Evolutionary conservation across 1,140 invertebrate genomes (phyloP).

Genomic region (Drosophila tsacasi): DNA sequence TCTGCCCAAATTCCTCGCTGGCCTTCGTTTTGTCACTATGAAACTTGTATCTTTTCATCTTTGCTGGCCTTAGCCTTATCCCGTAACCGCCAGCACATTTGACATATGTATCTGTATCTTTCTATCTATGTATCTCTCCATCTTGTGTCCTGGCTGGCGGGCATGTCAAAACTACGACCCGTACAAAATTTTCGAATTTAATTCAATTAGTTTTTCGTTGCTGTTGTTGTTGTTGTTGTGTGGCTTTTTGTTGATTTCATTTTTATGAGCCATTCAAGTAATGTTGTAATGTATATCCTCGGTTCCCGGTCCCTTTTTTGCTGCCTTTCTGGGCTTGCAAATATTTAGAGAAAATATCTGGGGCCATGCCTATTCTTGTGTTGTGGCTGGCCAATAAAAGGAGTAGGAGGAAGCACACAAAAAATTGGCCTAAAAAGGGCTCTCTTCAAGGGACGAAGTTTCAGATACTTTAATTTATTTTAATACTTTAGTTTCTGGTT

Average conservation of each 20-base stretch:
- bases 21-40: constrained; percentile 6
- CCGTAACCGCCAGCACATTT: constrained; percentile 22
- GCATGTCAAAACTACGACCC: constrained; percentile 43
- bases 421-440: background rate
- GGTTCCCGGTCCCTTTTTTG: background rate
- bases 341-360: constrained; percentile 37
- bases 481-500: background rate
- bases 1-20: constrained; percentile 1
- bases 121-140: background rate
- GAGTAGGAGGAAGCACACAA: background rate
- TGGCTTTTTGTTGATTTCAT: constrained; percentile 20
- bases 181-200: constrained; percentile 68
- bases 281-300: constrained; percentile 32
- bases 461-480: background rate
- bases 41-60: constrained; percentile 49
- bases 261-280: constrained; percentile 42
- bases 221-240: constrained; percentile 3
- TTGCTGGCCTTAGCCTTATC: constrained; percentile 8
- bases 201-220: constrained; percentile 69
- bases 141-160: constrained; percentile 2
- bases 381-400: constrained; percentile 21
- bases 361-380: constrained; percentile 2
- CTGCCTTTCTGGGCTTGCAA: constrained; percentile 14
- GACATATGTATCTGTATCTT: constrained; percentile 28
- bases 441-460: background rate